Base-by-base conservation (phyloP, 2,797 vertebrate genomes). In the Typhlichthys subterraneus region DNA sequence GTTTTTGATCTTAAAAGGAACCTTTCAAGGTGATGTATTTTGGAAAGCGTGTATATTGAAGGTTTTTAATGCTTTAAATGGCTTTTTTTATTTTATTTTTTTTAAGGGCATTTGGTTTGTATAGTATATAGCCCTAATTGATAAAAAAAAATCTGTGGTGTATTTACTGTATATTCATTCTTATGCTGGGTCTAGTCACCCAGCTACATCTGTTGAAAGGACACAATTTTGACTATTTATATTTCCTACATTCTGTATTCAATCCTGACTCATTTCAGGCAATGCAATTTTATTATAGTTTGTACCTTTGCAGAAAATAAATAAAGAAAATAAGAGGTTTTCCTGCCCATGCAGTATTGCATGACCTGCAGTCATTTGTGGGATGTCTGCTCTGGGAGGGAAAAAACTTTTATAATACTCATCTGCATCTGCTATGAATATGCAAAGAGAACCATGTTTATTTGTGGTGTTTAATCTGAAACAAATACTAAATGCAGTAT, bases 171-270 rank as follows among this genome's bases (percentile, higher is more conserved):
- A 69, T 60, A 68, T 67, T 72, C 72, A 76, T 59, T 70, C 54
- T 56, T 57, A 61, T 61, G 55, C 63, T 42, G 63, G 68, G 65
- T 49, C 58, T 67, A 57, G 58, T 55, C 9, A 56, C 49, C 0
- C 23, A 48, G 23, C 77, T 45, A 7, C 46, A 76, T 45, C 76
- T 74, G 15, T n/a, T 33, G 65, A 67, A 90, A 84, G 88, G 85
- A 91, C 70, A 81, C 69, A 54, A 67, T 65, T 82, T 64, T 71
- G 75, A 88, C 83, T 94, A 92, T 93, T 93, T 93, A 93, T 93
- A 91, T 92, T 89, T 89, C 83, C 80, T 89, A 89, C 82, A 68
- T 84, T 88, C 88, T 89, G 68, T 72, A 87, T 86, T 77, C 79
- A 77, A 57, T 65, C 63, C 82, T 87, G 85, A 87, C 86, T 82